phyloP scores from a whole-genome alignment of 2,113 vertebrate species.

The Pontoporia blainvillei region DNA sequence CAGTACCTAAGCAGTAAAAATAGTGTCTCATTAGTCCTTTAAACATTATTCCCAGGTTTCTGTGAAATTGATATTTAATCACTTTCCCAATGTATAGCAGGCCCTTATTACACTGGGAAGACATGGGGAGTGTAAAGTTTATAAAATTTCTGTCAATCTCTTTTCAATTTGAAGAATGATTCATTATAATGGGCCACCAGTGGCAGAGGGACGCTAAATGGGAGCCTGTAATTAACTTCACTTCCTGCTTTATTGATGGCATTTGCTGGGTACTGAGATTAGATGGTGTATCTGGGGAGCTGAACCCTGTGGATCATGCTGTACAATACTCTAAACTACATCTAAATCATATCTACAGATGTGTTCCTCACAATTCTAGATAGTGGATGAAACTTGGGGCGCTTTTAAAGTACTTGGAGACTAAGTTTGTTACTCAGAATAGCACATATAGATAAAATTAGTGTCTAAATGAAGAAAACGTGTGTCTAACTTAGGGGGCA shows the following conservation, averaged over 20 bases:
- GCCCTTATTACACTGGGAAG: slow-evolving; percentile 76
- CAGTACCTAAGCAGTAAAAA: slow-evolving; percentile 78
- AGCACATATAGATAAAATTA: not conserved
- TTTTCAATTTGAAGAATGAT: slow-evolving; percentile 77
- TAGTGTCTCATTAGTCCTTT: slow-evolving; percentile 82
- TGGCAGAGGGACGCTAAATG: slow-evolving; percentile 68
- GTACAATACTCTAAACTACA: slow-evolving; percentile 24
- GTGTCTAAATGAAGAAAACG: not conserved
- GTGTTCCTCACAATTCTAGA: not conserved
- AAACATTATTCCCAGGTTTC: slow-evolving; percentile 79
- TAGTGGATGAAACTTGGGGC: not conserved
- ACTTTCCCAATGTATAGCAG: slow-evolving; percentile 77
- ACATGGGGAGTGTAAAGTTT: slow-evolving; percentile 77
- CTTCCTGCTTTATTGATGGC: slow-evolving; percentile 80
- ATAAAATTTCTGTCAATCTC: slow-evolving; percentile 83
- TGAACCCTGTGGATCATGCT: slow-evolving; percentile 55
- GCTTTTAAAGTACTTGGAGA: not conserved
- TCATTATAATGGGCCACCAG: slow-evolving; percentile 80
- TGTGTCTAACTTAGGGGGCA: not conserved
- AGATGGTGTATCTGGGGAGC: slow-evolving; percentile 58
- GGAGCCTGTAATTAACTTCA: slow-evolving; percentile 82
- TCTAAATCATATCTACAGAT: not conserved
- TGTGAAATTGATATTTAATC: slow-evolving; percentile 82
- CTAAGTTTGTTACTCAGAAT: not conserved
- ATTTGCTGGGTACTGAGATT: slow-evolving; percentile 75